These are phyloP conservation scores for Hyaena hyaena DNA, from an alignment of 2,113 vertebrate genomes.

Conservation along the genomic window DNA sequence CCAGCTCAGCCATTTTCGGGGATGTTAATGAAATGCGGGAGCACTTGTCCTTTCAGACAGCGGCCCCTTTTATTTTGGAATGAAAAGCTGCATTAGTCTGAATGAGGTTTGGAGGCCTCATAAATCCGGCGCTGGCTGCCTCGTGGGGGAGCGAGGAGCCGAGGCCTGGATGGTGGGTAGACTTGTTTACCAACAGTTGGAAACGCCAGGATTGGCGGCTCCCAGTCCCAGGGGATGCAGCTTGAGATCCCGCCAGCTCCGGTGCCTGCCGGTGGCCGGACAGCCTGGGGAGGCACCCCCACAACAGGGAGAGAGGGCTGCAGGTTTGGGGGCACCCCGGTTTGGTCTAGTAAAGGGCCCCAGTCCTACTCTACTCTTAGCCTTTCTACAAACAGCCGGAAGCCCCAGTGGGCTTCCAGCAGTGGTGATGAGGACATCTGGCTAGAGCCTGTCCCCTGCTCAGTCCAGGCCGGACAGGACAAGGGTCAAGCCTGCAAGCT, in stretches of 20 bases:
- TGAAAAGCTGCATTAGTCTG: constrained; percentile 78
- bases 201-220: constrained; percentile 25
- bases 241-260: constrained; percentile 54
- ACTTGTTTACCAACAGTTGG: constrained; percentile 38
- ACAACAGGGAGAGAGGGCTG: not conserved
- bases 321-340: not conserved
- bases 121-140: constrained; percentile 76
- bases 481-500: not conserved
- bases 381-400: not conserved
- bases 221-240: constrained; percentile 24
- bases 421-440: not conserved
- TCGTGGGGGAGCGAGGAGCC: constrained; percentile 55
- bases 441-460: not conserved
- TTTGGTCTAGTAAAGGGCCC: not conserved
- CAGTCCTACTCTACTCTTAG: not conserved
- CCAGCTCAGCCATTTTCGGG: constrained; percentile 69
- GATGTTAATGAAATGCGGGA: constrained; percentile 81
- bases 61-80: constrained; percentile 78
- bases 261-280: constrained; percentile 6
- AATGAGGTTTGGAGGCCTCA: constrained; percentile 68
- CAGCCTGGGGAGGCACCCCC: rapidly evolving
- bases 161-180: constrained; percentile 64
- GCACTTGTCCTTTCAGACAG: constrained; percentile 76
- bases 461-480: not conserved
- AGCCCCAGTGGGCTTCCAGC: not conserved